phyloP scores from a whole-genome alignment of 2,888 invertebrate genomes.

The Notodonta ziczac region DNA sequence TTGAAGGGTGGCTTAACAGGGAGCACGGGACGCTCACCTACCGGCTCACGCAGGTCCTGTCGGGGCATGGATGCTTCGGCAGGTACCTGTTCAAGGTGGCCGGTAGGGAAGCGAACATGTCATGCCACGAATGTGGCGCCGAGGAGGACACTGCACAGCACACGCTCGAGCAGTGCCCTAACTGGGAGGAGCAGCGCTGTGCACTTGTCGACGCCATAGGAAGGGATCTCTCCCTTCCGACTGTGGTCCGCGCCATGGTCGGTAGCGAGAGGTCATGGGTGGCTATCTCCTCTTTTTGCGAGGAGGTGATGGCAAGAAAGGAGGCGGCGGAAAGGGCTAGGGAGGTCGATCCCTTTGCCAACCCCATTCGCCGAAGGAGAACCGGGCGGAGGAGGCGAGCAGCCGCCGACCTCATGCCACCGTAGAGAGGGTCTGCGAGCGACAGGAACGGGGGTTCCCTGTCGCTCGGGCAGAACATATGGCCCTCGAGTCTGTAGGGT shows the following conservation, averaged over 20 bases:
- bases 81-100: constrained; percentile 8
- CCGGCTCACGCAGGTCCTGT: neutral
- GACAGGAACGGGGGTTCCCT: too few species aligned
- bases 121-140: constrained; percentile 9
- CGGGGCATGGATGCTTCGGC: constrained; percentile 10
- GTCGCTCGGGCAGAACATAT: too few species aligned
- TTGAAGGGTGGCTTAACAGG: neutral
- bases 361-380: neutral
- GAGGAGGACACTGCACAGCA: constrained; percentile 6
- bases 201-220: neutral
- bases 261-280: constrained; percentile 7
- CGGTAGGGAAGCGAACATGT: constrained; percentile 3
- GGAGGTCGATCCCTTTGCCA: constrained; percentile 1
- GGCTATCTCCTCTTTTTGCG: neutral
- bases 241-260: constrained; percentile 5
- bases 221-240: constrained; percentile 9
- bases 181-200: constrained; percentile 7
- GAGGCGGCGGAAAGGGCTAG: constrained; percentile 9
- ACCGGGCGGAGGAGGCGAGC: neutral
- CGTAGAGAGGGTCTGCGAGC: too few species aligned
- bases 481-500: too few species aligned
- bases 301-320: constrained; percentile 6
- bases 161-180: constrained; percentile 1
- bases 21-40: neutral
- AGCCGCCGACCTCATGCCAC: neutral